phyloP scores from a whole-genome alignment of 2,113 vertebrate genomes.

The Nycticorax nycticorax region DNA sequence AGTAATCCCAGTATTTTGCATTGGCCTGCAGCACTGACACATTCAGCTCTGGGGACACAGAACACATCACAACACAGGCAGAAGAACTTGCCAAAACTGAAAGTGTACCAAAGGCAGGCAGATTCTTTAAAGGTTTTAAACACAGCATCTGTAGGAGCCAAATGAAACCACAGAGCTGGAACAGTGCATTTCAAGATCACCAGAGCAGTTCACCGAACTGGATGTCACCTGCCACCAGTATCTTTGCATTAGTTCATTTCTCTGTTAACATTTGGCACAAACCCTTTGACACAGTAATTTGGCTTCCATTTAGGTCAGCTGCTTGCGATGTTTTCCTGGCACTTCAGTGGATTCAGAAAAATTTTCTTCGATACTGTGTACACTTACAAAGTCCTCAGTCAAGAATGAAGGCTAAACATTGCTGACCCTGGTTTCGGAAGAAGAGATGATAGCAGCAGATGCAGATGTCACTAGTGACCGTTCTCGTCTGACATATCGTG shows the following conservation, averaged over 20 bases:
- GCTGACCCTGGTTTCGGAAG: slow-evolving; percentile 72
- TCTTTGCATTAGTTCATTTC: neutral
- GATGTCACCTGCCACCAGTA: neutral
- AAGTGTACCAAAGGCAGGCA: neutral
- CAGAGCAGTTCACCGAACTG: neutral
- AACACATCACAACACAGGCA: neutral
- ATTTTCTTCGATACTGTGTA: neutral
- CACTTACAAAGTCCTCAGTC: neutral
- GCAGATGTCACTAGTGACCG: slow-evolving; percentile 43
- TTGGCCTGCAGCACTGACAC: neutral
- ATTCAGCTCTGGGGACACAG: neutral
- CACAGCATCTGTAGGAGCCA: neutral
- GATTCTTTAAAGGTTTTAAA: neutral
- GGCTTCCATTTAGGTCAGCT: neutral
- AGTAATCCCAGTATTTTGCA: neutral
- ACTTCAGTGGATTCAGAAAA: neutral
- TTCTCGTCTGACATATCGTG: slow-evolving; percentile 75
- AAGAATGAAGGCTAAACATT: slow-evolving; percentile 57
- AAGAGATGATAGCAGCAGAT: slow-evolving; percentile 32
- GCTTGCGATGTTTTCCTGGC: neutral
- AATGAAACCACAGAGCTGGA: neutral
- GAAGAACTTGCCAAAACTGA: neutral
- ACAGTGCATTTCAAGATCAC: neutral
- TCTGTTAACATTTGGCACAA: neutral
- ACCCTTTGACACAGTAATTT: neutral